Percentiles rank a stretch among this genome's conserved stretches.
Conservation (phyloP, 2,113 vertebrate species). For the Reinhardtius hippoglossoides region DNA sequence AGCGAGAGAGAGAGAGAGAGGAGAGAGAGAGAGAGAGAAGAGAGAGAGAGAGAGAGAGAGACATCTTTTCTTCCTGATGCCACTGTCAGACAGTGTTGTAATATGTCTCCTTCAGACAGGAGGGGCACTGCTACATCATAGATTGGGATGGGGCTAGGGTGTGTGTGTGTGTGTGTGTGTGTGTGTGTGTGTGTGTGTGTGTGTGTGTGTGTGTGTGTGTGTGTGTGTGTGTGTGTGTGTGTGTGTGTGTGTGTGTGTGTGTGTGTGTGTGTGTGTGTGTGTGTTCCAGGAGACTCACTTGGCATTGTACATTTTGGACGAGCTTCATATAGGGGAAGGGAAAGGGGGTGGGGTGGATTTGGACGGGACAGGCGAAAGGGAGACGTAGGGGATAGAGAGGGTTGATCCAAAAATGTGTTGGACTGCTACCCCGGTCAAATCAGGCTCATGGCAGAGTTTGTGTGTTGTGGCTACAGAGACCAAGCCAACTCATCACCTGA, state of each 20-base stretch:
- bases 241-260: no score
- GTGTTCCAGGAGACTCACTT: conserved; percentile 69
- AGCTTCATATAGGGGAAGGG: conserved; percentile 30
- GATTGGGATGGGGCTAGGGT: conserved; percentile 38
- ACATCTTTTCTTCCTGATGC: conserved; percentile 25
- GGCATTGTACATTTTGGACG: conserved; percentile 66
- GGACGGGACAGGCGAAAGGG: conserved; percentile 48
- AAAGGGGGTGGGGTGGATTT: conserved; percentile 28
- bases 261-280: conserved; percentile 28
- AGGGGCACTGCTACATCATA: conserved; percentile 67
- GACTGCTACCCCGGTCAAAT: conserved; percentile 56
- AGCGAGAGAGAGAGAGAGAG: conserved; percentile 11
- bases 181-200: no score
- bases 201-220: no score
- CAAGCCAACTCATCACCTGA: conserved; percentile 58
- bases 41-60: conserved; percentile 13
- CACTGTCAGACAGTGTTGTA: conserved; percentile 46
- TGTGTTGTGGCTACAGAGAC: conserved; percentile 47
- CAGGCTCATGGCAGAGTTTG: conserved; percentile 60
- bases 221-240: no score
- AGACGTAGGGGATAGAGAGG: conserved; percentile 23
- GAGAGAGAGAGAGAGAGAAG: background rate
- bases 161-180: conserved; percentile 37
- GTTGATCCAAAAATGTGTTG: conserved; percentile 75
- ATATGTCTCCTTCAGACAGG: conserved; percentile 63